Conservation (phyloP, 2,113 vertebrate genomes). For the Syrrhaptes paradoxus region DNA sequence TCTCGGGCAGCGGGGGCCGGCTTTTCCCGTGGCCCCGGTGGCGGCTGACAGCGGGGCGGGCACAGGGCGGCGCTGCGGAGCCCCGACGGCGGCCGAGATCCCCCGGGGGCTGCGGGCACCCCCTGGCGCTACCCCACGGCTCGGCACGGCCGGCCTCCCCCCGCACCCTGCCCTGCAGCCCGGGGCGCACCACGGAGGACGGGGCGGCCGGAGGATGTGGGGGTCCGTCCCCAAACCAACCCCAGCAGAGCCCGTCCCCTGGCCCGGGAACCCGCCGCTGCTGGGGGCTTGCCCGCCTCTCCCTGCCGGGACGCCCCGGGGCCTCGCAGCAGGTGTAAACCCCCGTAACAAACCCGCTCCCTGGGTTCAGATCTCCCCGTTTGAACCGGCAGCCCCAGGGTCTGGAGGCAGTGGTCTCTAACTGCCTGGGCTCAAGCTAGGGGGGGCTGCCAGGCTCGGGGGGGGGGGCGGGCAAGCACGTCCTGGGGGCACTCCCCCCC, state of each 20-base stretch:
- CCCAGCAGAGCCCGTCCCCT: not conserved
- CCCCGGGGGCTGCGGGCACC: not conserved
- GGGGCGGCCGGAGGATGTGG: not conserved
- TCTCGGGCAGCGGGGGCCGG: not conserved
- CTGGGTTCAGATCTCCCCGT: not conserved
- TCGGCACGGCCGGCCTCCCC: too few relatives aligned
- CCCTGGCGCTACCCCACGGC: not conserved
- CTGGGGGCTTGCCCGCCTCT: not conserved
- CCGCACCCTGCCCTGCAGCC: not conserved
- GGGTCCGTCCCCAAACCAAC: not conserved
- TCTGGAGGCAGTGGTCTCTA: not conserved
- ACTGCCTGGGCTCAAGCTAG: not conserved
- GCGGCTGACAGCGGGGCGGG: not conserved
- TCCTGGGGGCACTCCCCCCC: too few relatives aligned
- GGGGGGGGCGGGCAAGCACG: too few relatives aligned
- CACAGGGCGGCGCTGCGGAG: constrained; percentile 45
- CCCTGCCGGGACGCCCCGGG: not conserved
- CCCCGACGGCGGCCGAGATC: not conserved
- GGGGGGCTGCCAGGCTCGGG: not conserved
- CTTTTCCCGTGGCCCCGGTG: not conserved
- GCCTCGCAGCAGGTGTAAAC: not conserved
- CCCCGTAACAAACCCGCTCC: not conserved
- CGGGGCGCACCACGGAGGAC: too few relatives aligned
- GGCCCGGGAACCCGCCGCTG: too few relatives aligned
- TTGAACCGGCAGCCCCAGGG: not conserved